Percentiles rank a stretch among this genome's conserved stretches.
Conservation (phyloP, 2,888 invertebrate genomes). For the Cryptus viduatorius region DNA sequence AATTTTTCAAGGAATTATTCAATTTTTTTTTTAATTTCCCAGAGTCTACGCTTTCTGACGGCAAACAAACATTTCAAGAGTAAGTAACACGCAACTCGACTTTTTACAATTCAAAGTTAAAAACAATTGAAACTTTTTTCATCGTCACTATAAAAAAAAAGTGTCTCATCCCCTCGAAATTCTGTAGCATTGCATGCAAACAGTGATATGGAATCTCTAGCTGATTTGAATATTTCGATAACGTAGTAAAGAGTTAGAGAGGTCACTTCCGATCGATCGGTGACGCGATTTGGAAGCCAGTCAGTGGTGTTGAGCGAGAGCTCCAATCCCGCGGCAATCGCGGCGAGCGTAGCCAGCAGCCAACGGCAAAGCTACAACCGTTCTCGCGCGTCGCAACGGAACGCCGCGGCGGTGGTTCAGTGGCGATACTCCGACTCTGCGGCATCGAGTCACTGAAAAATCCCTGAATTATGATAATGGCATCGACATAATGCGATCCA, state of each 20-base stretch:
- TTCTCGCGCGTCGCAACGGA: constrained; percentile 52
- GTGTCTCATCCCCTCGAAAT: not conserved
- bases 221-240: constrained; percentile 40
- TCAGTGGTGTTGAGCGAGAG: constrained; percentile 17
- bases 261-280: constrained; percentile 40
- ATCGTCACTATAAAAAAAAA: not conserved
- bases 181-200: not conserved
- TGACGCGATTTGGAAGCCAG: constrained; percentile 24
- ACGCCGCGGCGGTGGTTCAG: constrained; percentile 53
- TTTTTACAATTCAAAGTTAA: not conserved
- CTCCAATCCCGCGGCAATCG: constrained; percentile 39
- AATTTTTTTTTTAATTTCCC: not conserved
- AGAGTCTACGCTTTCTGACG: not conserved
- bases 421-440: constrained; percentile 72
- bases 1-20: too few species aligned
- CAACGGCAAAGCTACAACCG: constrained; percentile 57
- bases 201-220: constrained; percentile 1
- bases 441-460: constrained; percentile 79
- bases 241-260: constrained; percentile 16
- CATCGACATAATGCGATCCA: constrained; percentile 84
- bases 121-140: not conserved
- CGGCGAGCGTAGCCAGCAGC: constrained; percentile 51
- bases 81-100: not conserved
- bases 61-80: not conserved
- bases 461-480: constrained; percentile 85